Base-by-base conservation (phyloP, 2,797 vertebrate species). In the Triplophysa yarkandensis region DNA sequence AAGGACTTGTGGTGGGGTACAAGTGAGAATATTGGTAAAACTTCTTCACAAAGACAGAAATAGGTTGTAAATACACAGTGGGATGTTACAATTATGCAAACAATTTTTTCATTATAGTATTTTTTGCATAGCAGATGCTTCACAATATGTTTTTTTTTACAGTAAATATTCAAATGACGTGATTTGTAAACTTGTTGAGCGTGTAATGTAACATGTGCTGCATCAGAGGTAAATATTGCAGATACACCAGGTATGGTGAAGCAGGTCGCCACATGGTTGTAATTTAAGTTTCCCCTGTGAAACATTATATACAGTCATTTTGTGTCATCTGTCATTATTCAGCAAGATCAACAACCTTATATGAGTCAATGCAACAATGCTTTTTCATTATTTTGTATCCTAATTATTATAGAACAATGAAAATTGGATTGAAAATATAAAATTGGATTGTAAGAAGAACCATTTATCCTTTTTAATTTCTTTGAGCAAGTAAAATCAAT, bases 141-240 rank as follows among this genome's bases (percentile, higher is more conserved):
- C n/a, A n/a, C n/a, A n/a, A n/a, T n/a, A n/a, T n/a, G n/a, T n/a
- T n/a, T n/a, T n/a, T n/a, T n/a, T n/a, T n/a, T n/a, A n/a, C n/a
- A n/a, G n/a, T n/a, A n/a, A n/a, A n/a, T n/a, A n/a, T n/a, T n/a
- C n/a, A n/a, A n/a, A n/a, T n/a, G n/a, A n/a, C n/a, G 21, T 71
- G 13, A 71, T 61, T 61, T 50, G 68, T 48, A 52, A 50, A 62
- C 16, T 58, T 17, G 54, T 30, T 58, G 9, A 58, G 27, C 32
- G 55, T 32, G 55, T 57, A 30, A 55, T 27, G 11, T 57, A 8
- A 28, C 0, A 6, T 17, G 13, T 27, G 54, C 4, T 30, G 25
- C 21, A 25, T 21, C 23, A 21, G 19, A 21, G 21, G 25, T 25
- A 55, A 28, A 27, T 3, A 17, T 17, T 17, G 16, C 10, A 54